Percentiles rank a stretch among this genome's conserved stretches.
Conservation (phyloP, 2,888 invertebrate species). For the Amaurobius ferox region DNA sequence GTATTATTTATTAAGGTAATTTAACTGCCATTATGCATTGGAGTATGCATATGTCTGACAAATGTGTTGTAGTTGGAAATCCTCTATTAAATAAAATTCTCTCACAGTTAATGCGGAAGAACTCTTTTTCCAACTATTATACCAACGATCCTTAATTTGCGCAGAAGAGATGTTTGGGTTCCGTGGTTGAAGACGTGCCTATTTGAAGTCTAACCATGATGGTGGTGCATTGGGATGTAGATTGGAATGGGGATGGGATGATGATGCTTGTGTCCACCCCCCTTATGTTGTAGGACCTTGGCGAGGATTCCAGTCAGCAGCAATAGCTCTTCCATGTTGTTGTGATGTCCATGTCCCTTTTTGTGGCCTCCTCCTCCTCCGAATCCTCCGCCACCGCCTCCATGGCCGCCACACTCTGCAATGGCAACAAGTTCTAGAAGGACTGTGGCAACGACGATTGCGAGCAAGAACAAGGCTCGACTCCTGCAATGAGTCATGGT, state of each 20-base stretch:
- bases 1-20: too few species aligned
- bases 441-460: constrained; percentile 26
- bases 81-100: too few species aligned
- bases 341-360: constrained; percentile 5
- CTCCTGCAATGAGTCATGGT: constrained; percentile 25
- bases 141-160: too few species aligned
- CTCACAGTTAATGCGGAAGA: too few species aligned
- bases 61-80: too few species aligned
- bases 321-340: constrained; percentile 61
- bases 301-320: constrained; percentile 60
- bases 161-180: not conserved
- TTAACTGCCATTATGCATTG: too few species aligned
- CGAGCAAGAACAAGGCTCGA: constrained; percentile 32
- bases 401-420: constrained; percentile 10
- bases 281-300: constrained; percentile 45
- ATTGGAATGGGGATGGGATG: constrained; percentile 60
- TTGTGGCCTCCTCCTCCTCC: not conserved
- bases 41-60: too few species aligned
- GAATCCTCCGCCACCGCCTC: not conserved
- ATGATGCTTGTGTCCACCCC: constrained; percentile 23
- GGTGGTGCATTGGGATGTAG: constrained; percentile 37
- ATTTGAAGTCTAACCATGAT: not conserved
- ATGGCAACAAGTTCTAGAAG: constrained; percentile 23
- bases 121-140: too few species aligned
- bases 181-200: too few species aligned